Evolutionary conservation across 2,113 vertebrate genomes (phyloP).

Genomic region (Riparia riparia): DNA sequence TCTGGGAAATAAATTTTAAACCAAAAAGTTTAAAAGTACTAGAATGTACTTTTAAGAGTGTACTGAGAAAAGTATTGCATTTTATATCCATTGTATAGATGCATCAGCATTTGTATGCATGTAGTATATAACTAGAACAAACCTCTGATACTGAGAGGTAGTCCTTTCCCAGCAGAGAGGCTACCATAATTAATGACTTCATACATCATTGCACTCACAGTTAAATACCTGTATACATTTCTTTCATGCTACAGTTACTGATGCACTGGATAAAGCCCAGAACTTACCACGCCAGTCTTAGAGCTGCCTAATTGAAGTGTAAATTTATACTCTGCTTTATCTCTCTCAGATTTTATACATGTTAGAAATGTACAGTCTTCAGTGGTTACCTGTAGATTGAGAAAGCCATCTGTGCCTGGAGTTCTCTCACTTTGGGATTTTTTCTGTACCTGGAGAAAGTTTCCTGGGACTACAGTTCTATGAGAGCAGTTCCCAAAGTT

Average conservation of each 20-base stretch:
- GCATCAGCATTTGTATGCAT: neutral
- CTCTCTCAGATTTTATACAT: neutral
- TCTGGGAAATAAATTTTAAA: neutral
- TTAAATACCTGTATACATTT: neutral
- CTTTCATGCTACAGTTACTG: neutral
- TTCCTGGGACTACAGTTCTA: neutral
- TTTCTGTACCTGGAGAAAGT: neutral
- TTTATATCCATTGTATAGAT: neutral
- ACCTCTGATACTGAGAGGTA: neutral
- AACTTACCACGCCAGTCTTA: neutral
- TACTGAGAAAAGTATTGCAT: neutral
- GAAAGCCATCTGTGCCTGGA: neutral
- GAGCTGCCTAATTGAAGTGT: neutral
- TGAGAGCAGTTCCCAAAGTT: neutral
- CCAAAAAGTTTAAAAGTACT: neutral
- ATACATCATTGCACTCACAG: neutral
- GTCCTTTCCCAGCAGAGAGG: neutral
- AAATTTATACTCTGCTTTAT: neutral
- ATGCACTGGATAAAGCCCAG: neutral
- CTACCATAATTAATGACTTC: neutral
- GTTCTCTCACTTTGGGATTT: neutral
- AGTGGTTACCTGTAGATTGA: neutral
- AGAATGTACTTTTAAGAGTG: neutral
- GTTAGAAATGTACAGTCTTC: neutral
- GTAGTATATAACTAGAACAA: neutral